Base-by-base conservation (phyloP, 2,797 vertebrate genomes). In the Denticeps clupeoides region DNA sequence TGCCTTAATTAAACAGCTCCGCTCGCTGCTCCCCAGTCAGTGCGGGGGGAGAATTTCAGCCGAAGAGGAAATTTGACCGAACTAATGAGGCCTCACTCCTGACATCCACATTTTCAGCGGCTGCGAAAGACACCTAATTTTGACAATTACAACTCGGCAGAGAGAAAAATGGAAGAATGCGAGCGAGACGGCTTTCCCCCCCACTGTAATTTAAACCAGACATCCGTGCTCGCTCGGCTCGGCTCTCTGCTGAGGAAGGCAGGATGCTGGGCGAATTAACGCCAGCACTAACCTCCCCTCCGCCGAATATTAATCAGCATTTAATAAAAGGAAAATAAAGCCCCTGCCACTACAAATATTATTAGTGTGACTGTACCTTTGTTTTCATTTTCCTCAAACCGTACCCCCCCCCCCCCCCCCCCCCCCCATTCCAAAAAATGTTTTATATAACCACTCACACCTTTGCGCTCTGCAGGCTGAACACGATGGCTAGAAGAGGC, bases 271-370 rank as follows among this genome's bases (percentile, higher is more conserved):
- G 79, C n/a, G 86, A 89, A 86, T 83, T 82, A 87, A 84, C 86
- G 75, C 81, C 73, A 74, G 83, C 81, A 89, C 87, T 89, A 87
- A 82, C 78, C 84, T 85, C 79, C 69, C 83, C 86, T 80, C 84
- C 85, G 70, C 88, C 89, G 88, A 89, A 91, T 91, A 92, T 91
- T 90, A 93, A 92, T 90, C 85, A 89, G 85, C 59, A 80, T 90
- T 89, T 89, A 89, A 87, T 88, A 90, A 89, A 83, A 89, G 75
- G 81, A 91, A 91, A 93, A 90, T 84, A 90, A 80, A 82, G 80
- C 75, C 73, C 75, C 63, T 82, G 87, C 90, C 88, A 91, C 82
- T 84, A 80, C 77, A 89, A 90, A 91, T 91, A 90, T 89, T 91
- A 86, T 87, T 81, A 74, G 56, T 74, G 71, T 64, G 72, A 81